phyloP scores from a whole-genome alignment of 2,797 vertebrate genomes.

The Enteromius viviparus region DNA sequence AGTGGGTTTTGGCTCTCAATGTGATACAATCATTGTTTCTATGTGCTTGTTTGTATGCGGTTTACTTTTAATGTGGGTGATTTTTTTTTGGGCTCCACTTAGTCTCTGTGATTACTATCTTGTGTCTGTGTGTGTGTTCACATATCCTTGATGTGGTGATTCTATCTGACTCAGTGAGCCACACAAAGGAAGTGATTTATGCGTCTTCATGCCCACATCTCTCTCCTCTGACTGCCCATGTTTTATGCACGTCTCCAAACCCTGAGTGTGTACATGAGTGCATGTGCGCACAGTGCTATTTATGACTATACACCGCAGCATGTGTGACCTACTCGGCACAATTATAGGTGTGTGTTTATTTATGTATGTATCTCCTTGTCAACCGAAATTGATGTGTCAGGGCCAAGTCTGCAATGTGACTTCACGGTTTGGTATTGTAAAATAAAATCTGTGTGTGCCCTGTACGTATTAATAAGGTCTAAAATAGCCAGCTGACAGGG shows the following conservation, averaged over 20 bases:
- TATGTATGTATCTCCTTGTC: conserved; percentile 36
- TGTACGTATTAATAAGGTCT: neutral
- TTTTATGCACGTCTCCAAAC: conserved; percentile 1
- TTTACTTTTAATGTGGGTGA: neutral
- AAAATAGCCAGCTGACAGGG: neutral
- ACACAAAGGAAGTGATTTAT: conserved; percentile 41
- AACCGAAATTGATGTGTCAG: conserved; percentile 18
- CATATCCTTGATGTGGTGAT: neutral
- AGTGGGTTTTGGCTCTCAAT: neutral
- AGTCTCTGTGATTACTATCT: neutral
- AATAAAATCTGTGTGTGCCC: neutral
- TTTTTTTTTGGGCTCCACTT: neutral
- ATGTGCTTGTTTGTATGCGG: neutral
- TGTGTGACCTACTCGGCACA: conserved; percentile 29
- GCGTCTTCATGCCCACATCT: conserved; percentile 22
- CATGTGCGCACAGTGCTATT: neutral
- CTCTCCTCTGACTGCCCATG: conserved; percentile 14
- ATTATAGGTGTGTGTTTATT: conserved; percentile 22
- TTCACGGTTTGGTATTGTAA: neutral
- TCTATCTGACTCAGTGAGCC: conserved; percentile 34
- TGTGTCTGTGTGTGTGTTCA: conserved; percentile 9
- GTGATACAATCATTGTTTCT: neutral
- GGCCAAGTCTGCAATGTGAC: neutral
- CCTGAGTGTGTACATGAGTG: conserved; percentile 5
- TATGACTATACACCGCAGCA: conserved; percentile 11